These are phyloP conservation scores for Excalfactoria chinensis DNA, from an alignment of 2,113 vertebrate species.

Conservation along the genomic window DNA sequence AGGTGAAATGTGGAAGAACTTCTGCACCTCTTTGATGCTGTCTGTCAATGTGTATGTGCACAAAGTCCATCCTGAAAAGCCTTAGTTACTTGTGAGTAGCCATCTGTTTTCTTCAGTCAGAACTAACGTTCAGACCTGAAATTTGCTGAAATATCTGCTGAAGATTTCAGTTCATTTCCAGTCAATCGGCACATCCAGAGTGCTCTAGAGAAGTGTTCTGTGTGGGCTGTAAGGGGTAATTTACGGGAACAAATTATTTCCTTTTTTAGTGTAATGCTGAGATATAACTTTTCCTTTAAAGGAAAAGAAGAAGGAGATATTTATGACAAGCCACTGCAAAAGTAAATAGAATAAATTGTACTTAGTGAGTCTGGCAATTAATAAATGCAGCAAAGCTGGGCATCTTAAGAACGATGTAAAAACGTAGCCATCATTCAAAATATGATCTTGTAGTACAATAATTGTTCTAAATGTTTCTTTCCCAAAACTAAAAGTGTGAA, in stretches of 20 bases:
- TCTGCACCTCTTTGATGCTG: not conserved
- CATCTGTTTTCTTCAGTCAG: not conserved
- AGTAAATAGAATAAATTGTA: not conserved
- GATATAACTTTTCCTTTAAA: slow-evolving; percentile 4
- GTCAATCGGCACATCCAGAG: not conserved
- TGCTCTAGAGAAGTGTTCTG: not conserved
- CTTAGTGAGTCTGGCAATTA: not conserved
- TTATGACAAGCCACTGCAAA: not conserved
- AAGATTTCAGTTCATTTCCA: slow-evolving; percentile 15
- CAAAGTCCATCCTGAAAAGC: not conserved
- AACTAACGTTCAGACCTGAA: not conserved
- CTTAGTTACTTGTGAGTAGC: not conserved
- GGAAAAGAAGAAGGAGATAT: not conserved
- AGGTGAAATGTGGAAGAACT: not conserved
- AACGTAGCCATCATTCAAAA: not conserved
- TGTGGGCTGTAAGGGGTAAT: not conserved
- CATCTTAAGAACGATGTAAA: not conserved
- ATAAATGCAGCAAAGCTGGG: not conserved
- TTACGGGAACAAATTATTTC: not conserved
- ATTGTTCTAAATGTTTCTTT: not conserved
- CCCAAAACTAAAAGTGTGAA: not conserved
- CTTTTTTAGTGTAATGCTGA: not conserved
- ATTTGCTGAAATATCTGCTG: not conserved
- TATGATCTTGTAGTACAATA: not conserved
- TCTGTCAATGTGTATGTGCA: not conserved